A percentile compares a stretch with the other conserved stretches of the same genome.
Conservation (phyloP, 2,888 invertebrate genomes). For the Harpagoxenus sublaevis region DNA sequence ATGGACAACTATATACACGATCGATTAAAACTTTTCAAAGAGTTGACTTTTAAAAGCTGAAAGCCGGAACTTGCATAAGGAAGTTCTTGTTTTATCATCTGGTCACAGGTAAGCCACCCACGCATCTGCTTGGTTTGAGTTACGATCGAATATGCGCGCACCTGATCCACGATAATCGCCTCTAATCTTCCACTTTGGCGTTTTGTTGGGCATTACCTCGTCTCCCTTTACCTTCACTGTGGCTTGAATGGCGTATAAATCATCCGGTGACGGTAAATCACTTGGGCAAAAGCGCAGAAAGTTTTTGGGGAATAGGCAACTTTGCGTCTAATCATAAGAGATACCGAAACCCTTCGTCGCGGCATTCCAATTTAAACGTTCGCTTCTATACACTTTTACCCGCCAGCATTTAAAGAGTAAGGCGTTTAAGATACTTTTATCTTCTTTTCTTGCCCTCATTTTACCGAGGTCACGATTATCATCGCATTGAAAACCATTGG, state of each 20-base stretch:
- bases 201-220: constrained; percentile 81
- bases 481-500: constrained; percentile 37
- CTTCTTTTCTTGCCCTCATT: constrained; percentile 1
- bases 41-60: neutral
- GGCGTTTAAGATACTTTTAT: constrained; percentile 10
- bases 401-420: neutral
- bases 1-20: neutral
- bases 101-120: constrained; percentile 82
- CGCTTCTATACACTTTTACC: constrained; percentile 30
- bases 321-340: constrained; percentile 18
- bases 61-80: constrained; percentile 47
- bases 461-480: neutral
- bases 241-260: constrained; percentile 81
- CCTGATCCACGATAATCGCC: constrained; percentile 85
- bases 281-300: constrained; percentile 79
- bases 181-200: constrained; percentile 86
- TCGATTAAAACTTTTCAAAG: constrained; percentile 6
- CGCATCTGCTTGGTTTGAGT: constrained; percentile 82
- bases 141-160: constrained; percentile 83
- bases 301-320: constrained; percentile 67
- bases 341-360: constrained; percentile 20
- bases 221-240: constrained; percentile 61
- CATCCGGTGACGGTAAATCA: constrained; percentile 82
- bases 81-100: constrained; percentile 79
- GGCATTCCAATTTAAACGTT: constrained; percentile 22